Evolutionary conservation across 2,888 invertebrate genomes (phyloP), one percentile per base, ranked within the genome.

Genomic region (Biston betularia): DNA sequence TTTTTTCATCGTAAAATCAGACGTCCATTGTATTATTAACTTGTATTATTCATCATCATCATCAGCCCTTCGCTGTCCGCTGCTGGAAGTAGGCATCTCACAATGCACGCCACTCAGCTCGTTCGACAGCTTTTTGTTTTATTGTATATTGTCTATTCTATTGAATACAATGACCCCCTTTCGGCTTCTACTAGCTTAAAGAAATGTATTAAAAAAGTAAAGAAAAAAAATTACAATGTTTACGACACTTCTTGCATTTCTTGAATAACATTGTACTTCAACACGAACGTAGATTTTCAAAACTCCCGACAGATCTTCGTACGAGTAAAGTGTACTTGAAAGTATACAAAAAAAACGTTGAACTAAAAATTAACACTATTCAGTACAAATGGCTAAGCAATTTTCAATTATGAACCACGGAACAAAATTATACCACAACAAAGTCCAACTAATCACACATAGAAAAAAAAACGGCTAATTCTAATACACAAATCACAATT

Each of bases 171-270:
- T 24, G 24, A 24, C 24, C 24, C 24, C 24, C 24, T 24, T 24
- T 24, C 24, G 24, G 24, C 3, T 24, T 1, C 24, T 24, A 24
- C 24, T 2, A 24, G 24, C 24, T 24, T 24, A 24, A 24, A 12
- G 24, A 33, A 24, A 24, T 33, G n/a, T 14, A 40, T 6, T 46
- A 24, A 49, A 46, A 35, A 24, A n/a, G 15, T 53, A 24, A 40
- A 8, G 34, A 73, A 60, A 24, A 44, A 77, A 82, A 87, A 76
- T 90, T 90, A 92, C 92, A 86, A 84, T 89, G 89, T 63, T 77
- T 87, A 9, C 90, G 84, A 69, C 92, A 91, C 75, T 85, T 88
- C 64, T 86, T 88, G 81, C 93, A 93, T 78, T 89, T 90, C 75
- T 87, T 88, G 66, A 92, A 90, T 69, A 93, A 82, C 92, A 92